Base-by-base conservation (phyloP, 2,888 invertebrate genomes). In the Ypsolopha scabrella region DNA sequence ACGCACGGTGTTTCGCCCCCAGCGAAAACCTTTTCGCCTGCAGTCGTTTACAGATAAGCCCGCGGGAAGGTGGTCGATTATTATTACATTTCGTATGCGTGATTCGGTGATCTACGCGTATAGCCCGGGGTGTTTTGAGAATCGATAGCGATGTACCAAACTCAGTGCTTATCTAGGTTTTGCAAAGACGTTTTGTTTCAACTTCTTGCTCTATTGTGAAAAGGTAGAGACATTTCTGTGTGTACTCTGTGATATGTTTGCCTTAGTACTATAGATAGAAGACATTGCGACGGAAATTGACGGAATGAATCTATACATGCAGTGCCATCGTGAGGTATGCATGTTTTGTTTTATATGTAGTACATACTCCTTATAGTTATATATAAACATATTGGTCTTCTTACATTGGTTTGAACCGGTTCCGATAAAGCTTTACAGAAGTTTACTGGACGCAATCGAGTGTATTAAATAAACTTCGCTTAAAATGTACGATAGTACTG, bases 41-140 rank as follows among this genome's bases (percentile, higher is more conserved):
- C 85, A 86, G 86, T 86, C 85, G 85, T 86, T 80, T 85, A 76
- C 79, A 75, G 86, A 86, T 86, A 86, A 85, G 83, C 85, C 86
- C 72, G 70, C 76, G 80, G 86, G 85, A 86, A 85, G 85, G 86
- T 86, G 82, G 86, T 80, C 82, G 83, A 75, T 76, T 82, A 82
- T 82, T 82, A 82, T 85, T 83, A 80, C 76, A 75, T 80, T 76
- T 68, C 65, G 65, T 74, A 77, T 75, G 75, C 73, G 79, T 75
- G 82, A 80, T 75, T 75, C 73, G 75, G 78, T 75, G 79, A 77
- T 74, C 72, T 72, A 71, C 70, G 70, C 67, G 63, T 60, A 64
- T 64, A 64, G 76, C 83, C 80, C 62, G 68, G 68, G 82, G 83
- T 79, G 72, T 55, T 43, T 45, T 62, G 56, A 69, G 37, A 50